A percentile compares a stretch with the other conserved stretches of the same genome.
Conservation (phyloP, 2,113 vertebrate species). For the Python bivittatus region DNA sequence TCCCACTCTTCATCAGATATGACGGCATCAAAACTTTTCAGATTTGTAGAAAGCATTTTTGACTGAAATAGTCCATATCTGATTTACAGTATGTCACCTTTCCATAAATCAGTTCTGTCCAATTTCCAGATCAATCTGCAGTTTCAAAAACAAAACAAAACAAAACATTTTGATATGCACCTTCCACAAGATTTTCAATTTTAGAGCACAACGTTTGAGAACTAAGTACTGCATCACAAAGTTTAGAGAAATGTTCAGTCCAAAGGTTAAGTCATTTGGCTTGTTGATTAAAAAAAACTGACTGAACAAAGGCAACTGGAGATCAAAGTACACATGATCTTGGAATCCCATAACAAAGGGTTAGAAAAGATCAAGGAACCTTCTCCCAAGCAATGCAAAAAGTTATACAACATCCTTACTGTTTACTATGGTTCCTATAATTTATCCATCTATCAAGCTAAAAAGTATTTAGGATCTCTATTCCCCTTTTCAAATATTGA, state of each 20-base stretch:
- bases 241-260: not conserved
- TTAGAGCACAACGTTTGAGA: no score
- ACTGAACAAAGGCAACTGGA: not conserved
- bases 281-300: not conserved
- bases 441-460: not conserved
- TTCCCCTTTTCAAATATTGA: not conserved
- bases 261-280: not conserved
- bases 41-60: not conserved
- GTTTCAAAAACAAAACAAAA: not conserved
- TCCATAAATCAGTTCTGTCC: no score
- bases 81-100: no score
- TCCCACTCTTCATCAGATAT: slow-evolving; percentile 18
- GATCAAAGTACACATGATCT: not conserved
- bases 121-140: no score
- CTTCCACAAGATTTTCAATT: not conserved
- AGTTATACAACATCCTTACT: not conserved
- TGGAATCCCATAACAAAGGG: not conserved
- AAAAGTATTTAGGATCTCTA: slow-evolving; percentile 16
- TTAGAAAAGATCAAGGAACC: not conserved
- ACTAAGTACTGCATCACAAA: not conserved
- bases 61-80: not conserved
- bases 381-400: not conserved
- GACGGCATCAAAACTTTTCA: not conserved
- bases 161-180: not conserved
- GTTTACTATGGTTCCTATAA: not conserved